Conservation (phyloP, 2,888 invertebrate genomes). For the Ophonus ardosiacus region DNA sequence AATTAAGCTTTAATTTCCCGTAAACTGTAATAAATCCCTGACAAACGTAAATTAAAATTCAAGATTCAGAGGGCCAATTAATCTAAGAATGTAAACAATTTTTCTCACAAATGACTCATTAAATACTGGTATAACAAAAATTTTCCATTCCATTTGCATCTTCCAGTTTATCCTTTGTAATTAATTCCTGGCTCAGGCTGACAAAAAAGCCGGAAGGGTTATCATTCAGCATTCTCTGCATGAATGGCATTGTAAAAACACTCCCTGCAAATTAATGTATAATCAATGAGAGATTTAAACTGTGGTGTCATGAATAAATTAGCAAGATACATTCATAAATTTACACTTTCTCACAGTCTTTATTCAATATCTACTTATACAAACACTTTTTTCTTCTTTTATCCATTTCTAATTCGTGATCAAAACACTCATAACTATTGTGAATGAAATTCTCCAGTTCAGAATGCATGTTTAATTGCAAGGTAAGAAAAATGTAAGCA, state of each 20-base stretch:
- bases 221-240: neutral
- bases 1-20: neutral
- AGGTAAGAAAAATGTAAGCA: too few species aligned
- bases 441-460: too few species aligned
- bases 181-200: conserved; percentile 16
- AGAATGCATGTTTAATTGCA: too few species aligned
- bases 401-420: too few species aligned
- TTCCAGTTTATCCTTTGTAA: conserved; percentile 20
- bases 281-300: neutral
- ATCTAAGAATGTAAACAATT: conserved; percentile 43
- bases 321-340: neutral
- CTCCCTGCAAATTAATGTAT: neutral
- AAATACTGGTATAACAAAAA: conserved; percentile 38
- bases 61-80: conserved; percentile 7
- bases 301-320: neutral
- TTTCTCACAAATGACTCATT: conserved; percentile 45
- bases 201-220: neutral
- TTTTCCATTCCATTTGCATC: conserved; percentile 40
- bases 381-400: too few species aligned
- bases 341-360: too few species aligned
- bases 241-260: neutral
- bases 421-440: too few species aligned
- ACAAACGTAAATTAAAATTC: conserved; percentile 18
- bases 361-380: too few species aligned
- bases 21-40: neutral